Base-by-base conservation (phyloP, 2,797 vertebrate genomes). In the Nannoperca australis region DNA sequence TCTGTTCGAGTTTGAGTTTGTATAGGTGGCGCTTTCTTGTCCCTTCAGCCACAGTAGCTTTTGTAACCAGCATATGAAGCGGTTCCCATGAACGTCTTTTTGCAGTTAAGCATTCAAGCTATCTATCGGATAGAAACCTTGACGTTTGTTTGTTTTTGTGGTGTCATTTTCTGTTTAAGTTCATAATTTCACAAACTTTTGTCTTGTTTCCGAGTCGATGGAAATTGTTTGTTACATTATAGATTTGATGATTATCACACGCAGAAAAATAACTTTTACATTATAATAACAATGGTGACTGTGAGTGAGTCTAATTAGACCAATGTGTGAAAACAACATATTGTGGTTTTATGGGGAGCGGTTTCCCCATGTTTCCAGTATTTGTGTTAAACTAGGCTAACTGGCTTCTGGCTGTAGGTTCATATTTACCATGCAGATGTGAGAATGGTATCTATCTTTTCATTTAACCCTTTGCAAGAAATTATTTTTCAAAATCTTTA, bases 381-480 rank as follows among this genome's bases (percentile, higher is more conserved):
- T 30, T 68, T 68, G 51, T 44, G 20, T 14, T 38, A 54, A 40
- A 55, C 54, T 59, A 53, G 42, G 47, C 47, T 32, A 47, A 60
- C 55, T 40, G 32, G 18, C 45, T 3, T n/a, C 18, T 24, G 4
- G 44, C 42, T 36, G 42, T 56, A 34, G 18, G 15, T 44, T 34
- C 40, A 34, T 13, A n/a, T 11, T 50, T 50, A 50, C n/a, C 20
- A 0, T 12, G n/a, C 11, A 45, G 15, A 47, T 18, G 20, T 47
- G 18, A 47, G 18, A 47, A 18, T 9, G 20, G 9, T n/a, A n/a
- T 49, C 47, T 3, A 18, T 10, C 5, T 38, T 22, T 9, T 36
- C 30, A 22, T 34, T 9, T 17, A 18, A 50, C 7, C 30, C 22
- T 54, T 27, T 27, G 38, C 24, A 53, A 40, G 15, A 53, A 50